A percentile compares a stretch with the other conserved stretches of the same genome.
Evolutionary conservation across 2,888 invertebrate genomes (phyloP).

Genomic region (Kryphioiulus occultus): DNA sequence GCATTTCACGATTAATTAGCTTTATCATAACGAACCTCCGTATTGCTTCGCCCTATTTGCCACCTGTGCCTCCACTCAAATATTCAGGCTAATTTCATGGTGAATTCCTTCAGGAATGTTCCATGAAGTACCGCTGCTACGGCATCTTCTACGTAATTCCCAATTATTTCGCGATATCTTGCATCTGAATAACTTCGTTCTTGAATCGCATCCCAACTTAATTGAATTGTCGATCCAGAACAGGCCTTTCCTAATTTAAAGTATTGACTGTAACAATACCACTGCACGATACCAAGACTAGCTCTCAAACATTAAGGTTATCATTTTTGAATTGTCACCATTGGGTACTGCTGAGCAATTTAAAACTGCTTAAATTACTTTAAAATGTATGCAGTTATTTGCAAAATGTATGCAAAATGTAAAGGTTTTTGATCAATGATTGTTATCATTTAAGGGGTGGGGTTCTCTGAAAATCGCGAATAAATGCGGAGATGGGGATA

Average conservation of each 20-base stretch:
- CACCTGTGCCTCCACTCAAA: background rate
- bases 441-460: no score
- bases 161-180: background rate
- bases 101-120: background rate
- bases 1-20: background rate
- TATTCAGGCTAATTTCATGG: slow-evolving; percentile 12
- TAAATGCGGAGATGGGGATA: background rate
- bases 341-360: no score
- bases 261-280: background rate
- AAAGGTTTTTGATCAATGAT: no score
- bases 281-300: no score
- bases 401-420: no score
- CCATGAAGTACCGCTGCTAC: background rate
- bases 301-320: no score
- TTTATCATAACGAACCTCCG: background rate
- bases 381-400: no score
- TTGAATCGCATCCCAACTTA: background rate
- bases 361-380: no score
- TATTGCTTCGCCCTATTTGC: background rate
- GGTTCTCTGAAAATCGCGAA: no score
- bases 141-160: background rate
- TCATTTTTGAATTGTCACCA: no score
- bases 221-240: background rate
- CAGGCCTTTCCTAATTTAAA: background rate
- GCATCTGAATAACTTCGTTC: background rate